These are phyloP conservation scores for Phocoena sinus DNA, from an alignment of 2,113 vertebrate species.

Conservation along the genomic window DNA sequence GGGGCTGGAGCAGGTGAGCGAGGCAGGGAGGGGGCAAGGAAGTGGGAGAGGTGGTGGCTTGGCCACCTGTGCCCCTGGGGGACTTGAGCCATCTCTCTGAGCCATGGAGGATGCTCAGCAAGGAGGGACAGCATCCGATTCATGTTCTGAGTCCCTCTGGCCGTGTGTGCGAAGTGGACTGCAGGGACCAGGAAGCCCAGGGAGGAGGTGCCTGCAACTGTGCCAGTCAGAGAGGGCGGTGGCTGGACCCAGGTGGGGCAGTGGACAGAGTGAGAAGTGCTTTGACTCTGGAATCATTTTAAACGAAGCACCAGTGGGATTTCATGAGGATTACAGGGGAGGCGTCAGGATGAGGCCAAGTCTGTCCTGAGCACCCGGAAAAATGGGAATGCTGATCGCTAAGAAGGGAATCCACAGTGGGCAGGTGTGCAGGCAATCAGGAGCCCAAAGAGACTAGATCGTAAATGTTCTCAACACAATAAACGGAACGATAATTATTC, in stretches of 20 bases:
- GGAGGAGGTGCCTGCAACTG: not conserved
- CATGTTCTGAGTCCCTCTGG: not conserved
- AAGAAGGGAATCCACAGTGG: not conserved
- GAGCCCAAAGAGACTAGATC: not conserved
- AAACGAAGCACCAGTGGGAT: not conserved
- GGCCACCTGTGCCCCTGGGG: rapidly evolving
- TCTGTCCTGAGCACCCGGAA: not conserved
- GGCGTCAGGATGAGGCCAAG: not conserved
- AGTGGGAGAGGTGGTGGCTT: not conserved
- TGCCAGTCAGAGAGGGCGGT: not conserved
- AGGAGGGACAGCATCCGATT: not conserved
- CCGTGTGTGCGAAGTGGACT: not conserved
- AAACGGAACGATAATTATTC: not conserved
- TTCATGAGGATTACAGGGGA: not conserved
- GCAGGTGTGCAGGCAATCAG: not conserved
- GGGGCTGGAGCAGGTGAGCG: not conserved
- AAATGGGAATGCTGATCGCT: not conserved
- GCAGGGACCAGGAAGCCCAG: not conserved
- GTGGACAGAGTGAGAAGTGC: not conserved
- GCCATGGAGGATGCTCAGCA: not conserved
- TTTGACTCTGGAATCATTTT: not conserved
- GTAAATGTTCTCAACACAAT: not conserved
- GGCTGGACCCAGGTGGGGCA: not conserved
- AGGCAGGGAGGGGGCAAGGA: not conserved
- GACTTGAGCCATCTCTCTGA: not conserved